Evolutionary conservation across 2,888 invertebrate species (phyloP).

Genomic region (Venusia cambrica): DNA sequence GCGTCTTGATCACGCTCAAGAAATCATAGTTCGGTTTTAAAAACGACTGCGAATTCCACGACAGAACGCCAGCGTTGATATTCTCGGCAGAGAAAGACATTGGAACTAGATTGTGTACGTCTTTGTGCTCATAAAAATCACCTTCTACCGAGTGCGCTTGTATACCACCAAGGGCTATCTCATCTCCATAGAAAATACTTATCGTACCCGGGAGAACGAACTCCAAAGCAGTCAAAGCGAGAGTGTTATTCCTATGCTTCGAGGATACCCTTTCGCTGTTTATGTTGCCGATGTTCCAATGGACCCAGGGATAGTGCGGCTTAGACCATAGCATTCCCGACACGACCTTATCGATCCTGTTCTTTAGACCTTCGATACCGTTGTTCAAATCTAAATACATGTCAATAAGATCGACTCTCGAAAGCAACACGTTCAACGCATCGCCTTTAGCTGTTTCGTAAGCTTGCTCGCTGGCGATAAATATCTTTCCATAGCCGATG

Average conservation of each 20-base stretch:
- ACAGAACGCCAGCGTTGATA: conserved; percentile 67
- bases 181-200: conserved; percentile 95
- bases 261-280: conserved; percentile 82
- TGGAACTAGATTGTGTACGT: conserved; percentile 85
- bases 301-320: conserved; percentile 87
- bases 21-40: conserved; percentile 74
- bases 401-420: conserved; percentile 87
- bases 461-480: conserved; percentile 84
- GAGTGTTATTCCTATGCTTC: conserved; percentile 82
- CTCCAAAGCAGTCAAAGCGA: conserved; percentile 86
- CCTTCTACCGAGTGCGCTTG: conserved; percentile 71
- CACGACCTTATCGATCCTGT: conserved; percentile 80
- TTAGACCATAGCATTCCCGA: conserved; percentile 82
- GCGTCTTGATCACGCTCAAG: conserved; percentile 77
- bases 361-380: conserved; percentile 80
- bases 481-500: conserved; percentile 81
- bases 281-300: conserved; percentile 88
- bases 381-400: conserved; percentile 82
- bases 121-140: conserved; percentile 81
- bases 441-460: conserved; percentile 66
- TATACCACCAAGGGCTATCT: conserved; percentile 86
- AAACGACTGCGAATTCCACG: conserved; percentile 83
- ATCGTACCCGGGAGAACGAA: conserved; percentile 92
- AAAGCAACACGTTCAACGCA: conserved; percentile 82
- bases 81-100: conserved; percentile 83